Percentiles rank a stretch among this genome's conserved stretches.
phyloP scores from a whole-genome alignment of 2,113 vertebrate genomes.

The Silurus glanis region DNA sequence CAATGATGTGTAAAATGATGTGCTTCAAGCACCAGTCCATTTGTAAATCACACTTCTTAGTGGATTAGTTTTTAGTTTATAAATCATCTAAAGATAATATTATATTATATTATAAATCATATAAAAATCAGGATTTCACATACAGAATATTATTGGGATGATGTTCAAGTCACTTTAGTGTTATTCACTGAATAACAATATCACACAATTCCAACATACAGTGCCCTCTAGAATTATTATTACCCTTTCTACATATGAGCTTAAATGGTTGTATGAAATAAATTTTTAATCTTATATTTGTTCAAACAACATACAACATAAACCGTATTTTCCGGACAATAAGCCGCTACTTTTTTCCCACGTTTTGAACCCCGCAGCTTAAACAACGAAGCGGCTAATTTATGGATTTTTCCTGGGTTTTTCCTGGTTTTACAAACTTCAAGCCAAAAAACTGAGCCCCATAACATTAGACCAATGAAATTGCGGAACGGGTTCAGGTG shows the following conservation, averaged over 20 bases:
- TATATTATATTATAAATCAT: too few species aligned
- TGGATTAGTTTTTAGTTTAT: background rate
- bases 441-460: too few species aligned
- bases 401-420: too few species aligned
- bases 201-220: background rate
- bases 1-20: background rate
- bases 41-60: background rate
- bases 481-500: too few species aligned
- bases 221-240: background rate
- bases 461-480: too few species aligned
- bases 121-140: background rate
- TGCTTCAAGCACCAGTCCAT: background rate
- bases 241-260: background rate
- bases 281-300: background rate
- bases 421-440: too few species aligned
- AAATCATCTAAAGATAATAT: background rate
- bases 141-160: background rate
- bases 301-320: background rate
- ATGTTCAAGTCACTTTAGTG: background rate
- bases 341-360: too few species aligned
- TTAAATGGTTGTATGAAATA: background rate
- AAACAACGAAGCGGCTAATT: too few species aligned
- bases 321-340: too few species aligned
- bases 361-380: too few species aligned
- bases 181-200: background rate